Evolutionary conservation across 2,888 invertebrate genomes (phyloP).

Genomic region (Leptinotarsa juncta): DNA sequence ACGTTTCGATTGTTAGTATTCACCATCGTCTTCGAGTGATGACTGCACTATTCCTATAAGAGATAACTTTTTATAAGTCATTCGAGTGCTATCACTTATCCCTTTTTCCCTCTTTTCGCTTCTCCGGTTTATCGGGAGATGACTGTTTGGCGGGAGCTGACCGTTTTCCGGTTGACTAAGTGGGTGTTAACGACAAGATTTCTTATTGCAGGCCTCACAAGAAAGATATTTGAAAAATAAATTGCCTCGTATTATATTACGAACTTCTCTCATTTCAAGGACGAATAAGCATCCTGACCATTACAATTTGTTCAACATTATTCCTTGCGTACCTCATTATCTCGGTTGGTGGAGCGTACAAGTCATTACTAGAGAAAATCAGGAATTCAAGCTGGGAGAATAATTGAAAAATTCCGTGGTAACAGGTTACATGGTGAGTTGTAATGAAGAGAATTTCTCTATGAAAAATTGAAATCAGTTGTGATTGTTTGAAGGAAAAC

Average conservation of each 20-base stretch:
- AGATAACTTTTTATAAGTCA: no score
- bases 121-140: no score
- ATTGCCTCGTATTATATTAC: background rate
- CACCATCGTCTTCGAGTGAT: no score
- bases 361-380: slow-evolving; percentile 3
- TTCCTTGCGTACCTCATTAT: slow-evolving; percentile 21
- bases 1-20: no score
- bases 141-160: no score
- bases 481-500: background rate
- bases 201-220: no score
- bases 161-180: no score
- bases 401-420: slow-evolving; percentile 25
- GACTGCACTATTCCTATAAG: no score
- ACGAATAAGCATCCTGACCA: slow-evolving; percentile 29
- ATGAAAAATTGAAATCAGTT: background rate
- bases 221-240: no score
- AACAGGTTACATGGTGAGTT: slow-evolving; percentile 2
- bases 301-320: slow-evolving; percentile 32
- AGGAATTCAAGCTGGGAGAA: slow-evolving; percentile 6
- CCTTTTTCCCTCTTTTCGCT: no score
- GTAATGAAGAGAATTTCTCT: background rate
- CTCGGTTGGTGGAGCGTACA: background rate
- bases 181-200: no score
- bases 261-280: slow-evolving; percentile 16
- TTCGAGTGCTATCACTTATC: no score